Conservation (phyloP, 2,113 vertebrate species). For the Damaliscus lunatus region DNA sequence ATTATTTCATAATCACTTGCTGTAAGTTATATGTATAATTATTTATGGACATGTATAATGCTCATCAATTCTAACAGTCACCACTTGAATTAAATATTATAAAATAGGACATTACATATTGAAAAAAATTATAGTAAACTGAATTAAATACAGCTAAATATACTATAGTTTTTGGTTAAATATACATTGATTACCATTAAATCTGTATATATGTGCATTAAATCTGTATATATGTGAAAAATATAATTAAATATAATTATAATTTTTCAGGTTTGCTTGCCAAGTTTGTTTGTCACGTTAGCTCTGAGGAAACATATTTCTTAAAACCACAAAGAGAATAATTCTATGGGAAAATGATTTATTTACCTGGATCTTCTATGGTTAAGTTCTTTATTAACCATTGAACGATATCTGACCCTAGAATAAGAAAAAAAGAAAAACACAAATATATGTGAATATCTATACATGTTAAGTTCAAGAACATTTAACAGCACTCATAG, state of each 20-base stretch:
- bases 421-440: constrained; percentile 70
- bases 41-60: not conserved
- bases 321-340: constrained; percentile 24
- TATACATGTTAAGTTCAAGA: not conserved
- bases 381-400: constrained; percentile 98
- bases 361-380: constrained; percentile 97
- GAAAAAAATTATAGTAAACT: not conserved
- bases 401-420: constrained; percentile 97
- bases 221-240: not conserved
- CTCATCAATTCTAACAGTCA: not conserved
- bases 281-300: not conserved
- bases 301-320: not conserved
- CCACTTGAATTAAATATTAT: not conserved
- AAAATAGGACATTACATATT: not conserved
- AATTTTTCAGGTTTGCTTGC: not conserved
- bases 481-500: not conserved
- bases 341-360: constrained; percentile 33
- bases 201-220: not conserved
- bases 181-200: not conserved
- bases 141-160: not conserved
- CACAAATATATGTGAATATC: constrained; percentile 62
- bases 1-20: not conserved
- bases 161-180: not conserved
- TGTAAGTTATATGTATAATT: not conserved
- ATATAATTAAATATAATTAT: not conserved